These are phyloP conservation scores for Autographa pulchrina DNA, from an alignment of 2,888 invertebrate species.

Conservation along the genomic window DNA sequence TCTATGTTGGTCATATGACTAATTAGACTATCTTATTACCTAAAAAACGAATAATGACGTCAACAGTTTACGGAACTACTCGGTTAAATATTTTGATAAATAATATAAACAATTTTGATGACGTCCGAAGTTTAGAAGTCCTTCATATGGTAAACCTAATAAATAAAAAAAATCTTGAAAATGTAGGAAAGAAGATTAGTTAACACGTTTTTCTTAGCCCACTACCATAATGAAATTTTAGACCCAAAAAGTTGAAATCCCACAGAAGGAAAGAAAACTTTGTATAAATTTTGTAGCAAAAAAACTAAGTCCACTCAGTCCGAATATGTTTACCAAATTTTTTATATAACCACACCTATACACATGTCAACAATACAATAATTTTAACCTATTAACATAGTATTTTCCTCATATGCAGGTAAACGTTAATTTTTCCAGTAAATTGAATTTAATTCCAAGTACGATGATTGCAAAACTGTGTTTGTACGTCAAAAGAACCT, in stretches of 20 bases:
- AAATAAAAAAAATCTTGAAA: neutral
- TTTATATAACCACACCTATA: neutral
- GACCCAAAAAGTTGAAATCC: too few species aligned
- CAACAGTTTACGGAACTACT: neutral
- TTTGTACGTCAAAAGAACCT: neutral
- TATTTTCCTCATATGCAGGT: conserved; percentile 26
- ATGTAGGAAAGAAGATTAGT: too few species aligned
- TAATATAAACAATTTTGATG: neutral
- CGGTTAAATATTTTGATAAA: neutral
- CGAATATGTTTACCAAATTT: neutral
- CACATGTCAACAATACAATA: neutral
- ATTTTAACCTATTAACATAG: neutral
- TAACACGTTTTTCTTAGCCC: too few species aligned
- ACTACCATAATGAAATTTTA: too few species aligned
- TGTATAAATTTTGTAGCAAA: too few species aligned
- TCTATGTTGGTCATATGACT: neutral
- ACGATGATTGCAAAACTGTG: neutral
- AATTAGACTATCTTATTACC: neutral
- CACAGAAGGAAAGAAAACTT: too few species aligned
- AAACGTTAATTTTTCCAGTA: conserved; percentile 15
- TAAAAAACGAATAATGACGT: neutral
- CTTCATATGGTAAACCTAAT: neutral
- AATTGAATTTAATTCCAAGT: conserved; percentile 12
- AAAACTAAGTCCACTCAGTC: too few species aligned
- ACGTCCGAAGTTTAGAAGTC: neutral